A percentile compares a stretch with the other conserved stretches of the same genome.
phyloP scores from a whole-genome alignment of 1,140 invertebrate genomes.

The Fopius arisanus region DNA sequence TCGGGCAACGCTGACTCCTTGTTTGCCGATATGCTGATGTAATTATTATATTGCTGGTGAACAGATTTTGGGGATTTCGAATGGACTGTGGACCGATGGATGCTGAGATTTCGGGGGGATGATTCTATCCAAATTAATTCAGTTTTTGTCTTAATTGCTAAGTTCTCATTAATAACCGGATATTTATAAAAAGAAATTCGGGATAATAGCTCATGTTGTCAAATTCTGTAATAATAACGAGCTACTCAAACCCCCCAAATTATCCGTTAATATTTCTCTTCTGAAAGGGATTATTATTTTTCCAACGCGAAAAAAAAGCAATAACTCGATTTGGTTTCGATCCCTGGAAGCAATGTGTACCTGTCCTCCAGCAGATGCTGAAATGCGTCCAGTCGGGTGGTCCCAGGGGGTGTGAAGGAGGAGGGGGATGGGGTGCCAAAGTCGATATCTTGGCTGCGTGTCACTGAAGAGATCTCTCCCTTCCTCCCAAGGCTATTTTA shows the following conservation, averaged over 20 bases:
- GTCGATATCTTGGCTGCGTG: slow-evolving; percentile 62
- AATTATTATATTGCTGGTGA: slow-evolving; percentile 62
- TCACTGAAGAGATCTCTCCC: slow-evolving; percentile 44
- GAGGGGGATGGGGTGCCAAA: slow-evolving; percentile 58
- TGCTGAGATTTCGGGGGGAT: background rate
- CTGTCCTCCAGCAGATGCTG: slow-evolving; percentile 19
- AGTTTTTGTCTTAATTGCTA: background rate
- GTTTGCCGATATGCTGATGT: slow-evolving; percentile 66
- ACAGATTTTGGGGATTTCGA: background rate
- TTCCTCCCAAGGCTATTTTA: background rate
- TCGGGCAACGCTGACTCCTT: slow-evolving; percentile 53
- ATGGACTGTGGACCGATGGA: background rate
- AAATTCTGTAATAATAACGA: too few species aligned
- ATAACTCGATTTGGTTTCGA: background rate
- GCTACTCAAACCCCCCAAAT: too few species aligned
- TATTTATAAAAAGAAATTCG: too few species aligned
- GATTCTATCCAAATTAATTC: background rate
- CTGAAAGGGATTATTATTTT: too few species aligned
- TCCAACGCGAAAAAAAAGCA: background rate
- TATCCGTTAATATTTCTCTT: too few species aligned
- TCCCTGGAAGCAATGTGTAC: slow-evolving; percentile 7
- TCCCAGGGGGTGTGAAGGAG: too few species aligned
- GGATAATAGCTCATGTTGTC: too few species aligned
- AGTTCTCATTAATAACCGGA: too few species aligned
- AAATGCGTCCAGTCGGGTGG: slow-evolving; percentile 18